A percentile compares a stretch with the other conserved stretches of the same genome.
These are phyloP conservation scores for Pinctada fucata DNA, from an alignment of 2,888 invertebrate species.

Conservation along the genomic window DNA sequence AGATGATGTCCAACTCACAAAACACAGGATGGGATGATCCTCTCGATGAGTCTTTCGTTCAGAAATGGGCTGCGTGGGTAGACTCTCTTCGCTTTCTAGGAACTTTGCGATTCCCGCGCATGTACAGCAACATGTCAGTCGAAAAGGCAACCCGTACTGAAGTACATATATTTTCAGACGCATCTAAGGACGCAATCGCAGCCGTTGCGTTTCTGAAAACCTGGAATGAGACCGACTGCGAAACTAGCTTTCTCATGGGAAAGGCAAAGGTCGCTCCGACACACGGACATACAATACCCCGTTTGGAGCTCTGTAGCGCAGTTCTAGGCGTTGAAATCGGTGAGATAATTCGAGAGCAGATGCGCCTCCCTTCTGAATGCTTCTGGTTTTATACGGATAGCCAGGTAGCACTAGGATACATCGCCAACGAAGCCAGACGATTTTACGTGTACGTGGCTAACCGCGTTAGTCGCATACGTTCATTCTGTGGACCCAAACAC, in stretches of 20 bases:
- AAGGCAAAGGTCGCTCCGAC: slow-evolving; percentile 47
- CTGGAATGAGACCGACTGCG: background rate
- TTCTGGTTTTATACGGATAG: slow-evolving; percentile 46
- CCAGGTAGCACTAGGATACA: slow-evolving; percentile 46
- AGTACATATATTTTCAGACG: slow-evolving; percentile 43
- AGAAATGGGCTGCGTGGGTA: slow-evolving; percentile 35
- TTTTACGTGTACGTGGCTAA: slow-evolving; percentile 50
- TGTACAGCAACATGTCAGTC: background rate
- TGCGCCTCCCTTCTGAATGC: slow-evolving; percentile 22
- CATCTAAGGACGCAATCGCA: slow-evolving; percentile 35
- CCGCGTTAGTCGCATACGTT: slow-evolving; percentile 36
- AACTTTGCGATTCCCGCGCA: slow-evolving; percentile 19
- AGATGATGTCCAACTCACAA: slow-evolving; percentile 25
- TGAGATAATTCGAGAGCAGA: slow-evolving; percentile 28
- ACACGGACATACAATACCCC: slow-evolving; percentile 47
- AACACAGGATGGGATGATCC: slow-evolving; percentile 38
- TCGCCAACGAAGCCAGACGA: slow-evolving; percentile 39
- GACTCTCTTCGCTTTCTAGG: slow-evolving; percentile 25
- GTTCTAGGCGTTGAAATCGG: slow-evolving; percentile 45
- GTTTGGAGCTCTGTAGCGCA: slow-evolving; percentile 51
- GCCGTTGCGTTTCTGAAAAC: slow-evolving; percentile 25
- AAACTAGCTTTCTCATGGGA: slow-evolving; percentile 35
- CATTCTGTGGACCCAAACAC: slow-evolving; percentile 30
- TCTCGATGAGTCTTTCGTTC: slow-evolving; percentile 14
- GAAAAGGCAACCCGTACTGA: slow-evolving; percentile 1